Percentiles rank a stretch among this genome's conserved stretches.
These are phyloP conservation scores for Phataginus tricuspis DNA, from an alignment of 2,797 vertebrate species.

Conservation along the genomic window DNA sequence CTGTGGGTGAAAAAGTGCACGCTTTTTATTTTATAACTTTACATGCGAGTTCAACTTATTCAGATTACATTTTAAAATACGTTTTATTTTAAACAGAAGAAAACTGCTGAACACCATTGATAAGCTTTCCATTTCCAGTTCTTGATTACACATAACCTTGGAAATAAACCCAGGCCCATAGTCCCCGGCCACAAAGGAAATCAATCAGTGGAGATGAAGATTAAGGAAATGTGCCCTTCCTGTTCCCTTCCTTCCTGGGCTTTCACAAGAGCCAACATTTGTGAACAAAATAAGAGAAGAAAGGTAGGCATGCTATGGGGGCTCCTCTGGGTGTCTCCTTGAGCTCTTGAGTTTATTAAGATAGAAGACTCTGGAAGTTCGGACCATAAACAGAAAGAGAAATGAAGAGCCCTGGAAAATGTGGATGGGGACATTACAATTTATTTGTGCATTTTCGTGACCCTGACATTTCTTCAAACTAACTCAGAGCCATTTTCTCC, in stretches of 20 bases:
- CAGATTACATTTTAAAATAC: background rate
- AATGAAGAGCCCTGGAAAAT: background rate
- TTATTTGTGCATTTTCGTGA: background rate
- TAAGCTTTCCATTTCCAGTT: slow-evolving; percentile 11
- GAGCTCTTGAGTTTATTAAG: background rate
- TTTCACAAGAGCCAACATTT: background rate
- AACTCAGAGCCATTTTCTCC: slow-evolving; percentile 48
- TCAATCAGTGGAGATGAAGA: slow-evolving; percentile 14
- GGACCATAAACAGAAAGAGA: background rate
- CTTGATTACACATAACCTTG: background rate
- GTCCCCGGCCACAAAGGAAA: background rate
- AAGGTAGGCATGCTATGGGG: background rate
- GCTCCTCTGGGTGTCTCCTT: background rate
- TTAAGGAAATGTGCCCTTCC: background rate
- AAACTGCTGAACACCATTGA: background rate
- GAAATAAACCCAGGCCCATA: slow-evolving; percentile 38
- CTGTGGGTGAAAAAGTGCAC: background rate
- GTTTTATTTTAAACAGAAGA: background rate
- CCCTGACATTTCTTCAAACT: slow-evolving; percentile 38
- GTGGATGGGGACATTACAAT: background rate
- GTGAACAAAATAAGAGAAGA: background rate
- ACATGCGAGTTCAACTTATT: background rate
- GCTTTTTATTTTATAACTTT: background rate
- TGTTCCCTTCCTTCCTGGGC: background rate
- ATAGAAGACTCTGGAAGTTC: background rate